Evolutionary conservation across 2,888 invertebrate genomes (phyloP).

Genomic region (Synanthedon tipuliformis): DNA sequence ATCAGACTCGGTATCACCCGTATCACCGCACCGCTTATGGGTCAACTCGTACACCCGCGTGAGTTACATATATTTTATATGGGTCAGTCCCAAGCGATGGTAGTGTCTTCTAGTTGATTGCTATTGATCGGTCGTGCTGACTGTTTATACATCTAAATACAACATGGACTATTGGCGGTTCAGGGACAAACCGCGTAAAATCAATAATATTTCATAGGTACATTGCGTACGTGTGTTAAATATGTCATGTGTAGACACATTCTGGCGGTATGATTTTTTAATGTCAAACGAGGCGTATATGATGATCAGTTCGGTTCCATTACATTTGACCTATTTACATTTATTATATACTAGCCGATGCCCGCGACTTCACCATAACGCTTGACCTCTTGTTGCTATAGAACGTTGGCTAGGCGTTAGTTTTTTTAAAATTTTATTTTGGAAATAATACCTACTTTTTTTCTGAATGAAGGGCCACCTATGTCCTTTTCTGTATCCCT

Average conservation of each 20-base stretch:
- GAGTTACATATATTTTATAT: conserved; percentile 3
- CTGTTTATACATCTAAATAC: conserved; percentile 42
- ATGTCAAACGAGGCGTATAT: not conserved
- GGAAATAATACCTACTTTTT: too few species aligned
- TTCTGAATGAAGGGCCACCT: too few species aligned
- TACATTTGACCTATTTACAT: too few species aligned
- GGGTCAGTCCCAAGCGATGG: conserved; percentile 12
- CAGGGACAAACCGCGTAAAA: conserved; percentile 34
- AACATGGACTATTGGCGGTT: conserved; percentile 25
- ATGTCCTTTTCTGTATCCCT: too few species aligned
- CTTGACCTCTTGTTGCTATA: too few species aligned
- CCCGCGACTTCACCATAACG: too few species aligned
- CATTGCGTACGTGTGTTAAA: conserved; percentile 10
- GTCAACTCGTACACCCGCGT: not conserved
- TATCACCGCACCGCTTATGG: not conserved
- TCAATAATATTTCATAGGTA: conserved; percentile 24
- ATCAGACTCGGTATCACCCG: not conserved
- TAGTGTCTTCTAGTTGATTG: conserved; percentile 24
- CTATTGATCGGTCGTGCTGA: conserved; percentile 31
- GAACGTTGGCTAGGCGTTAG: too few species aligned
- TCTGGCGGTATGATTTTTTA: not conserved
- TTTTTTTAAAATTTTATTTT: too few species aligned
- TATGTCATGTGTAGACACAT: not conserved
- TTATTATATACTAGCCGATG: too few species aligned
- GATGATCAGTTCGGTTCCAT: not conserved